Conservation (phyloP, 2,888 invertebrate genomes). For the Athrips mouffetella region DNA sequence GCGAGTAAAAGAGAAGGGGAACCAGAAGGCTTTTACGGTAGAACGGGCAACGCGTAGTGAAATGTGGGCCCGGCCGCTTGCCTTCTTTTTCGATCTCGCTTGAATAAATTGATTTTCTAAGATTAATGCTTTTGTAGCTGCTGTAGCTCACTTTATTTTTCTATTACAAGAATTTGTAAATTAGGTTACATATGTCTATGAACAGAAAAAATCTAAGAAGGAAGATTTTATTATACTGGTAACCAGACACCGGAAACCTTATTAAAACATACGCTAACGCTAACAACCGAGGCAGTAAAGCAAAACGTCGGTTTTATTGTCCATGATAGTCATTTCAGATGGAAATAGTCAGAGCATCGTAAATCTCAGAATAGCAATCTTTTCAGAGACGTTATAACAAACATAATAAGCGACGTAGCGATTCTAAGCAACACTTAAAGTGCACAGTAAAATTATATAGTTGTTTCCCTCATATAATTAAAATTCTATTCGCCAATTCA, state of each 20-base stretch:
- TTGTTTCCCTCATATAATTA: no score
- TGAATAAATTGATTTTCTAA: conserved; percentile 76
- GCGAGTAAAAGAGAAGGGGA: conserved; percentile 51
- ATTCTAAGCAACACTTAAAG: background rate
- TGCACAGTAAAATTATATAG: no score
- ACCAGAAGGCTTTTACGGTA: conserved; percentile 78
- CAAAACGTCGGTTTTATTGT: conserved; percentile 61
- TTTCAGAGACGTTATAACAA: conserved; percentile 44
- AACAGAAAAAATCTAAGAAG: background rate
- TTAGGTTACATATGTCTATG: background rate
- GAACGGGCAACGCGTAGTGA: conserved; percentile 72
- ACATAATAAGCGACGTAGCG: conserved; percentile 23
- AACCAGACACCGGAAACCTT: conserved; percentile 61
- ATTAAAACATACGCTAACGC: conserved; percentile 56
- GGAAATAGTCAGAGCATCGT: conserved; percentile 58
- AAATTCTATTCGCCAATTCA: no score
- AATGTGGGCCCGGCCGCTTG: conserved; percentile 66
- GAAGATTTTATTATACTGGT: conserved; percentile 34
- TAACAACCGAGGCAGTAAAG: conserved; percentile 44
- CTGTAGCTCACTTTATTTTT: conserved; percentile 44
- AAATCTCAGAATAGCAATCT: conserved; percentile 63
- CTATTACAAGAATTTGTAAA: conserved; percentile 28
- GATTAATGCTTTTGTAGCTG: conserved; percentile 69
- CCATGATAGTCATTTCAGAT: conserved; percentile 58
- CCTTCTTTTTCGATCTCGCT: conserved; percentile 72